Conservation (phyloP, 2,888 invertebrate genomes). For the Odontothrips loti region DNA sequence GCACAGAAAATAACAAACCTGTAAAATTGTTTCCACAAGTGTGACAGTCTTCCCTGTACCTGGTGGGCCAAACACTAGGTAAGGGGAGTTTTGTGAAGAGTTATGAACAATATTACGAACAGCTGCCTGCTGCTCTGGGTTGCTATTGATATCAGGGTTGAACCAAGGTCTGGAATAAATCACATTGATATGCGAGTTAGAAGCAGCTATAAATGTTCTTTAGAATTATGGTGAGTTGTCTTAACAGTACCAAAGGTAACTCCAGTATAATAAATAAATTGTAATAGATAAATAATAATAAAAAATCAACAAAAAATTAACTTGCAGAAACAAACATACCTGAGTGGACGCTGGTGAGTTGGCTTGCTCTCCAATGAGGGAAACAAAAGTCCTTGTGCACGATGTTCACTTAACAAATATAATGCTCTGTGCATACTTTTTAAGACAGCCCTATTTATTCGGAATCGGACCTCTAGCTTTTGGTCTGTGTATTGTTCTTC, state of each 20-base stretch:
- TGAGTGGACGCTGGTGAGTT: neutral
- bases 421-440: constrained; percentile 44
- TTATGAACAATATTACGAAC: constrained; percentile 63
- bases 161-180: neutral
- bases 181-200: too few species aligned
- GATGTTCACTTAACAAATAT: constrained; percentile 38
- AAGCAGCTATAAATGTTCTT: too few species aligned
- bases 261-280: too few species aligned
- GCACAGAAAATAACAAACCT: constrained; percentile 46
- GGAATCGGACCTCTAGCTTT: constrained; percentile 43
- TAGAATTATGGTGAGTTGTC: neutral
- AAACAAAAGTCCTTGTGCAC: constrained; percentile 41
- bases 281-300: too few species aligned
- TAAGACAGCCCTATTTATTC: constrained; percentile 42
- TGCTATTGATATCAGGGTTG: constrained; percentile 47
- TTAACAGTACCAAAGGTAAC: too few species aligned
- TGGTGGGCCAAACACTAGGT: constrained; percentile 82
- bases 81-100: constrained; percentile 63
- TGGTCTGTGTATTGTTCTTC: constrained; percentile 36
- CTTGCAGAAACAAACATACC: neutral
- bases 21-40: constrained; percentile 64
- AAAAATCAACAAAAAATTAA: too few species aligned
- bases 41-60: constrained; percentile 74
- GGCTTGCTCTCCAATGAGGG: constrained; percentile 34
- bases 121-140: constrained; percentile 60